These are phyloP conservation scores for Mystacornis crossleyi DNA, from an alignment of 2,113 vertebrate genomes.

Conservation along the genomic window DNA sequence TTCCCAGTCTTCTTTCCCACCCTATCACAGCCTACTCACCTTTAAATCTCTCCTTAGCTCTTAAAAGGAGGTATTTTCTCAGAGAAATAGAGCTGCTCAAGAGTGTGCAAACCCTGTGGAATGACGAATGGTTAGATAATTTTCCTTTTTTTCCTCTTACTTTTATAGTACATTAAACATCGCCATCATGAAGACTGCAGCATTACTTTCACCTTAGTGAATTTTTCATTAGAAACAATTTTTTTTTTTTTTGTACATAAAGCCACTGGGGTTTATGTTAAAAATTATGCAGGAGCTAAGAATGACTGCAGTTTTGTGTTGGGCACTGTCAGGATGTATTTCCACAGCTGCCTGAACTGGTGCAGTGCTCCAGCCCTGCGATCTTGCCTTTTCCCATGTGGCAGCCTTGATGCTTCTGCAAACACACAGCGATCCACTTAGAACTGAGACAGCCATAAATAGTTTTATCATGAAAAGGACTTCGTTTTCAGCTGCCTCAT, in stretches of 20 bases:
- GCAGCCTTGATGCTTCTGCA: neutral
- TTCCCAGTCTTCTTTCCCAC: neutral
- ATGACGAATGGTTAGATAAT: neutral
- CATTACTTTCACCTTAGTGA: neutral
- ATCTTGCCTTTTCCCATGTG: neutral
- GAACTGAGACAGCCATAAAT: neutral
- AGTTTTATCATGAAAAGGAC: neutral
- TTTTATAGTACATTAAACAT: neutral
- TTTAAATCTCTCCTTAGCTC: neutral
- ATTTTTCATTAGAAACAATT: neutral
- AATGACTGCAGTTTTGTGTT: neutral
- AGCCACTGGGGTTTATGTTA: neutral
- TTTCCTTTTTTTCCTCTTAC: neutral
- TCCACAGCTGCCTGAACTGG: neutral
- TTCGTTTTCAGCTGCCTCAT: neutral
- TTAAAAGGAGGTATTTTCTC: neutral
- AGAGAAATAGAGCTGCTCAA: neutral
- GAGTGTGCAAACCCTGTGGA: neutral
- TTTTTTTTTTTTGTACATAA: neutral
- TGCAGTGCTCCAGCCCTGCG: fast-evolving
- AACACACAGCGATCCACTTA: fast-evolving
- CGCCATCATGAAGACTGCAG: neutral
- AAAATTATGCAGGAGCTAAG: neutral
- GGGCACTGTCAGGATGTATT: neutral
- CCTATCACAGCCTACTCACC: neutral